A percentile compares a stretch with the other conserved stretches of the same genome.
phyloP scores from a whole-genome alignment of 2,888 invertebrate species.

The Drosophila paucipuncta region DNA sequence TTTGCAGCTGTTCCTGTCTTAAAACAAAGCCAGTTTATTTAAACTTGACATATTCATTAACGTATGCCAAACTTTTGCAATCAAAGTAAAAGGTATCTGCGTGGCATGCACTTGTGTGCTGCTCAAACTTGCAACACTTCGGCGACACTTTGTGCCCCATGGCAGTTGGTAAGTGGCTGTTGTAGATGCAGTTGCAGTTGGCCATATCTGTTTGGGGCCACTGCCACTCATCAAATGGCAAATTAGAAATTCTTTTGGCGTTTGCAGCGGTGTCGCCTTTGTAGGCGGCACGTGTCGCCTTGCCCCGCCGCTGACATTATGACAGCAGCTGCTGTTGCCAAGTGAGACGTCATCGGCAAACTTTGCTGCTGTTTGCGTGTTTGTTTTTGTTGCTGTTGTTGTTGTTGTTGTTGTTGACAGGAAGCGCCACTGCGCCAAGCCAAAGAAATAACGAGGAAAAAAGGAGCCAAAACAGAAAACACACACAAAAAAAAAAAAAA shows the following conservation, averaged over 20 bases:
- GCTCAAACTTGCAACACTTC: constrained; percentile 29
- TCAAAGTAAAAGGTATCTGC: neutral
- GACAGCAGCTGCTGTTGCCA: constrained; percentile 65
- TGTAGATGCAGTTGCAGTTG: neutral
- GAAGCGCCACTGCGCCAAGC: constrained; percentile 78
- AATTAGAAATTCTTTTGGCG: constrained; percentile 74
- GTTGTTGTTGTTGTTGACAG: constrained; percentile 53
- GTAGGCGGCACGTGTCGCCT: constrained; percentile 68
- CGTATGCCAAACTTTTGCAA: neutral
- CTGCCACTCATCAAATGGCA: constrained; percentile 47
- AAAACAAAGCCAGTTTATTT: too few relatives aligned
- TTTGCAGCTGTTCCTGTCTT: too few relatives aligned
- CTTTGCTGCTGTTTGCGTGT: constrained; percentile 27
- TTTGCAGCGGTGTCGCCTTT: constrained; percentile 73
- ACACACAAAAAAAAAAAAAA: constrained; percentile 4
- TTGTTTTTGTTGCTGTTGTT: constrained; percentile 33
- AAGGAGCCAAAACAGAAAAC: constrained; percentile 9
- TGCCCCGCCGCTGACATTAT: constrained; percentile 27
- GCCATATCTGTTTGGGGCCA: constrained; percentile 17
- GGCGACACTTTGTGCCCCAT: constrained; percentile 10
- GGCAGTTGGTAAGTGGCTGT: constrained; percentile 2
- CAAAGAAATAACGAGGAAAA: constrained; percentile 33
- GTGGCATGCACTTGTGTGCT: neutral
- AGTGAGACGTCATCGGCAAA: constrained; percentile 59
- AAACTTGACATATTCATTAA: neutral